Conservation (phyloP, 2,888 invertebrate genomes). For the Orthosia gracilis region DNA sequence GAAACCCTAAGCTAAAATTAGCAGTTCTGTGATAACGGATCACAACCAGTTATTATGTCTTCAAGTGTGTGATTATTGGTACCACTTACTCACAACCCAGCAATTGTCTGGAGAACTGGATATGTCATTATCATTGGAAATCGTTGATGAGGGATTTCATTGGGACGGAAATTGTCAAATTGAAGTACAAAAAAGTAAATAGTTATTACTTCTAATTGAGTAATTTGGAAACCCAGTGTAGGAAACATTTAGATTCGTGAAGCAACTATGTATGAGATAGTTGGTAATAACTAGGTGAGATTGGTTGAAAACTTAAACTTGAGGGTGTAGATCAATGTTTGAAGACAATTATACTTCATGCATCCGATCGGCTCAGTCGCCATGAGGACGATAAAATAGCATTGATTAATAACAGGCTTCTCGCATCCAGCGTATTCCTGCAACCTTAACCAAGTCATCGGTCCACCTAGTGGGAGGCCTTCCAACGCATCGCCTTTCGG, state of each 20-base stretch:
- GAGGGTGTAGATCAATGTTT: not conserved
- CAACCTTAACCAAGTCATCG: no score
- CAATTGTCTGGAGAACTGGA: slow-evolving; percentile 8
- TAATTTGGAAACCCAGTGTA: not conserved
- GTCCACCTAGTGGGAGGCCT: no score
- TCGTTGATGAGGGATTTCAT: not conserved
- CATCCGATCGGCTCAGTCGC: no score
- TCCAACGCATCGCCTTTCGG: no score
- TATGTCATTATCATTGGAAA: slow-evolving; percentile 17
- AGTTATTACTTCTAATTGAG: not conserved
- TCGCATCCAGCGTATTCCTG: no score
- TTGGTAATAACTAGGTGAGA: not conserved
- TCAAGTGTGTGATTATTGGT: slow-evolving; percentile 17
- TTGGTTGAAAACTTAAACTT: not conserved
- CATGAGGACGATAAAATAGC: no score
- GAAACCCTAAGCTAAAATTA: slow-evolving; percentile 30
- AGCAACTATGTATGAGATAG: not conserved
- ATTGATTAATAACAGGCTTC: no score
- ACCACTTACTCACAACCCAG: not conserved
- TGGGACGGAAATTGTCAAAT: not conserved
- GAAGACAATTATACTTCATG: no score
- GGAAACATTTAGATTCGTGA: no score
- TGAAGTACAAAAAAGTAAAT: not conserved
- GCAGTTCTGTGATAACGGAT: not conserved
- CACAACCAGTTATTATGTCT: slow-evolving; percentile 8